Evolutionary conservation across 1,140 invertebrate species (phyloP).

Genomic region (Drosophila takahashii): DNA sequence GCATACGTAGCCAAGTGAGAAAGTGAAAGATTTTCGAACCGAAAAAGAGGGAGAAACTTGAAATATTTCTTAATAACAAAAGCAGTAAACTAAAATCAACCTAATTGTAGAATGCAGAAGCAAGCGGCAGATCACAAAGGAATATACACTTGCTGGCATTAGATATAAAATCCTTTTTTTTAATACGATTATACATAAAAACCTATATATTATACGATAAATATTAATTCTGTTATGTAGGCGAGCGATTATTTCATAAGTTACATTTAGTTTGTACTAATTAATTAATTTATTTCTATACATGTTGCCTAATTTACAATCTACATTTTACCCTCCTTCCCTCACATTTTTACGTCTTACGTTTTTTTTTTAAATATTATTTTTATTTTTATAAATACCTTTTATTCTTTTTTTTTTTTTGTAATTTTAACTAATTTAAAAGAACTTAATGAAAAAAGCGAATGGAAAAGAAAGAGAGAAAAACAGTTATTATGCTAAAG

Average conservation of each 20-base stretch:
- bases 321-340: constrained; percentile 1
- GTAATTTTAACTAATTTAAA: constrained; percentile 65
- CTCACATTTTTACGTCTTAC: constrained; percentile 13
- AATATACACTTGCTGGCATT: constrained; percentile 51
- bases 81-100: constrained; percentile 20
- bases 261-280: constrained; percentile 70
- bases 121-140: constrained; percentile 9
- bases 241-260: constrained; percentile 42
- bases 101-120: constrained; percentile 22
- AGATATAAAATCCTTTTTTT: constrained; percentile 42
- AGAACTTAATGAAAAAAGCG: constrained; percentile 1
- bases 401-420: constrained; percentile 44
- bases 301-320: constrained; percentile 48
- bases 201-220: constrained; percentile 32
- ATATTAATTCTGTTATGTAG: constrained; percentile 51
- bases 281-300: constrained; percentile 72
- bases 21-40: not conserved
- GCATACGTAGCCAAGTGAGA: constrained; percentile 45
- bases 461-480: constrained; percentile 7
- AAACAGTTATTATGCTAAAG: constrained; percentile 68
- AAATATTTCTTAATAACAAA: constrained; percentile 35
- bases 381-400: constrained; percentile 11
- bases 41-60: constrained; percentile 18
- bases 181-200: constrained; percentile 31
- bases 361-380: constrained; percentile 39